These are phyloP conservation scores for Channa argus DNA, from an alignment of 2,113 vertebrate species.

Conservation along the genomic window DNA sequence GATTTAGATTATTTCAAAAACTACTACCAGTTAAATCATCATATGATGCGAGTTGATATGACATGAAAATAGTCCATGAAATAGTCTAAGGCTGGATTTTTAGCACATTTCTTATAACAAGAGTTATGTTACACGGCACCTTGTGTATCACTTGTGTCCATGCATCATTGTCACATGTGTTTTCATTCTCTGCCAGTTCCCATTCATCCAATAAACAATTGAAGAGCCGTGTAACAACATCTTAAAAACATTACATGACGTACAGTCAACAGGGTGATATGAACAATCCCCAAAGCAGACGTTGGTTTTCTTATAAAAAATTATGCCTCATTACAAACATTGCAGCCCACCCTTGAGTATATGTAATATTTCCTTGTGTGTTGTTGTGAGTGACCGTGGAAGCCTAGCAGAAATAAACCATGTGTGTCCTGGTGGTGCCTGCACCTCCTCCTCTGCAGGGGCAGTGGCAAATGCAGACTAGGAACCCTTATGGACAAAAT, in stretches of 20 bases:
- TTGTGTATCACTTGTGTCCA: too few relatives aligned
- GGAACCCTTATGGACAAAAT: slow-evolving; percentile 44
- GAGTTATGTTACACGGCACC: too few relatives aligned
- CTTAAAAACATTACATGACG: background rate
- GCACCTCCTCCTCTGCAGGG: slow-evolving; percentile 37
- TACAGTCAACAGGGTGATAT: background rate
- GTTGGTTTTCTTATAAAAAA: background rate
- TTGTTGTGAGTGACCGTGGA: slow-evolving; percentile 1
- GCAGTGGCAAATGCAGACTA: slow-evolving; percentile 27
- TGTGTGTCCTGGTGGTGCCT: slow-evolving; percentile 31
- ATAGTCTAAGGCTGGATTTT: too few relatives aligned
- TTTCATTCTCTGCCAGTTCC: background rate
- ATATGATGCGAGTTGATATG: too few relatives aligned
- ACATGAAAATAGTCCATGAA: too few relatives aligned
- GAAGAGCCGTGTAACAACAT: background rate
- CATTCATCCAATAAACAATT: background rate
- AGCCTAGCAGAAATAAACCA: slow-evolving; percentile 23
- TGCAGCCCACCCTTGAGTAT: background rate
- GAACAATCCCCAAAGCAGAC: slow-evolving; percentile 2
- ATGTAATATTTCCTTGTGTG: slow-evolving; percentile 9
- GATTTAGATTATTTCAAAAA: too few relatives aligned
- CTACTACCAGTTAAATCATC: too few relatives aligned
- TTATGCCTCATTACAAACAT: slow-evolving; percentile 11
- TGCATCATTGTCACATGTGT: too few relatives aligned
- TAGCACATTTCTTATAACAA: too few relatives aligned